Percentiles rank a stretch among this genome's conserved stretches.
phyloP scores from a whole-genome alignment of 2,797 vertebrate genomes.

The Manis javanica region DNA sequence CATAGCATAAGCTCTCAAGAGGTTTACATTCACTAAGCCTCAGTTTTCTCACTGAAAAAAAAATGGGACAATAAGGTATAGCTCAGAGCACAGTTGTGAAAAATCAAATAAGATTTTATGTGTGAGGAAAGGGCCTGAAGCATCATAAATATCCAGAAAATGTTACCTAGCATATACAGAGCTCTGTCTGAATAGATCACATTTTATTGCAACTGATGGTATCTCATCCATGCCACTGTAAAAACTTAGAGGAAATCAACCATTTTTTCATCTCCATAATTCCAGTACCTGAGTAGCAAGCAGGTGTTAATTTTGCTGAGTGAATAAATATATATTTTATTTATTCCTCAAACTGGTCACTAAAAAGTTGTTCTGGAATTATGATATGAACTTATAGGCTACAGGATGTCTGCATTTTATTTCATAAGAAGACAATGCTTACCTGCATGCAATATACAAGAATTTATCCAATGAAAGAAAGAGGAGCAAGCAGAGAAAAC shows the following conservation, averaged over 20 bases:
- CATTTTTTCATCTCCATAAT: background rate
- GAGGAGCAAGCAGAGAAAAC: background rate
- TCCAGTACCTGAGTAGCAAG: background rate
- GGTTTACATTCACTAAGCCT: background rate
- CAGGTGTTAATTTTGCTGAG: background rate
- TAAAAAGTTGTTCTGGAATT: background rate
- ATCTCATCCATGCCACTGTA: background rate
- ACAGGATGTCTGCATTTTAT: background rate
- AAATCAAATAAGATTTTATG: slow-evolving; percentile 30
- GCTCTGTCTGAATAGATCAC: background rate
- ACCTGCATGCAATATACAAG: background rate
- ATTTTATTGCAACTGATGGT: background rate
- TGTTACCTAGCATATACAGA: background rate
- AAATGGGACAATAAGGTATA: background rate
- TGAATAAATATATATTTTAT: background rate
- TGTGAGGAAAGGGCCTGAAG: background rate
- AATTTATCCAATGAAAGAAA: slow-evolving; percentile 11
- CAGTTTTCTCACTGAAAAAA: background rate
- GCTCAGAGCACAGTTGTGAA: background rate
- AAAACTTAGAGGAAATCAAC: background rate
- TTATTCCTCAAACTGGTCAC: background rate
- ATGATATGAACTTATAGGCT: background rate
- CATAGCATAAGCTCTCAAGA: background rate
- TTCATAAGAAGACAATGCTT: background rate
- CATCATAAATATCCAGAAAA: background rate